These are phyloP conservation scores for Gephyroberyx darwinii DNA, from an alignment of 2,797 vertebrate species.

Conservation along the genomic window DNA sequence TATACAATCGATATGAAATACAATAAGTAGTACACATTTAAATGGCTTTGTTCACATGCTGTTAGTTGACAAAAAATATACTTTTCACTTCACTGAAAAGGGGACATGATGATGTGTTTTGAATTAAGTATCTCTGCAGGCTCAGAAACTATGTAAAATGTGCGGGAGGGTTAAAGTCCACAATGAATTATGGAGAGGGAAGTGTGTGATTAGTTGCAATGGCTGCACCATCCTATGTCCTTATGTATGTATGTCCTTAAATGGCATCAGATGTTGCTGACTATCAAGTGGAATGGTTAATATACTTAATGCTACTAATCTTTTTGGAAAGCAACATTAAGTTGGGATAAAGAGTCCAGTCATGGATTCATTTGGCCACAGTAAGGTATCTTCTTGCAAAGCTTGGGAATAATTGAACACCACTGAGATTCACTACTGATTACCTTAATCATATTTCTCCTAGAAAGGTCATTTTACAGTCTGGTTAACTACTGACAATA, in stretches of 20 bases:
- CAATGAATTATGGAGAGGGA: constrained; percentile 1
- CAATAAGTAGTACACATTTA: constrained; percentile 20
- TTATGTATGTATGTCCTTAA: background rate
- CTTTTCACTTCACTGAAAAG: constrained; percentile 5
- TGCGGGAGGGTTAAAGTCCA: background rate
- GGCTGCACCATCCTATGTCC: constrained; percentile 8
- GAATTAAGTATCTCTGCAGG: constrained; percentile 2
- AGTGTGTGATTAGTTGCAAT: background rate
- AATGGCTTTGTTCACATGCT: constrained; percentile 15
- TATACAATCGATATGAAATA: constrained; percentile 44
- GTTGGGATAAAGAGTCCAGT: constrained; percentile 23
- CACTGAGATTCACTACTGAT: constrained; percentile 54
- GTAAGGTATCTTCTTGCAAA: constrained; percentile 58
- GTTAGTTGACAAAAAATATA: constrained; percentile 20
- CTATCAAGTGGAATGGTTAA: background rate
- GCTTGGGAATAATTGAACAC: constrained; percentile 55
- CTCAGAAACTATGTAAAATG: constrained; percentile 5
- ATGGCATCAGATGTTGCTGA: background rate
- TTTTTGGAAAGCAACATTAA: constrained; percentile 30
- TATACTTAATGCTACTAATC: constrained; percentile 19
- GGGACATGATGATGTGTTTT: background rate
- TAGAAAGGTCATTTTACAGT: constrained; percentile 70
- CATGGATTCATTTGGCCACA: constrained; percentile 40
- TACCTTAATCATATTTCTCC: constrained; percentile 61
- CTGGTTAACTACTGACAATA: constrained; percentile 67